These are phyloP conservation scores for Batillaria attramentaria DNA, from an alignment of 1,140 invertebrate genomes.

Conservation along the genomic window DNA sequence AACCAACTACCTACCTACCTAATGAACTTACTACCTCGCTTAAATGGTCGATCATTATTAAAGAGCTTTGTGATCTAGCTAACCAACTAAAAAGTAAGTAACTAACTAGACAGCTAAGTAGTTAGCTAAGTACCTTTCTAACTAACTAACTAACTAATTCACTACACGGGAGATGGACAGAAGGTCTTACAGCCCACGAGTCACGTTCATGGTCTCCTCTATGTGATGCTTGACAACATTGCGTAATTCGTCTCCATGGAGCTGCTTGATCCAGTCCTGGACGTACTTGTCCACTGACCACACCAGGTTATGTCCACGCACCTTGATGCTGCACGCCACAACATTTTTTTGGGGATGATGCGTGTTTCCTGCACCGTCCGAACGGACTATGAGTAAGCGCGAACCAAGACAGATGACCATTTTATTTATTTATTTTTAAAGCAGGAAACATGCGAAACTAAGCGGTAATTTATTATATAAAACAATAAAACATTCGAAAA, in stretches of 20 bases:
- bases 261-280: constrained; percentile 49
- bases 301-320: constrained; percentile 59
- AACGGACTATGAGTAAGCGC: not conserved
- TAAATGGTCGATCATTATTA: too few relatives aligned
- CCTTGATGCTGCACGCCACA: constrained; percentile 44
- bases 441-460: not conserved
- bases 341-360: too few relatives aligned
- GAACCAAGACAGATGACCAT: not conserved
- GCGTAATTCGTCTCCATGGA: constrained; percentile 35
- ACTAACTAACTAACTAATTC: too few relatives aligned
- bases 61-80: too few relatives aligned
- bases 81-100: too few relatives aligned
- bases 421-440: not conserved
- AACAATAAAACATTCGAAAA: not conserved
- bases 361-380: not conserved
- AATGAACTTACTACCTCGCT: too few relatives aligned
- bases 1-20: too few relatives aligned
- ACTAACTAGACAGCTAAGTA: too few relatives aligned
- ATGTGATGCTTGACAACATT: constrained; percentile 48
- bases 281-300: constrained; percentile 45
- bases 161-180: too few relatives aligned
- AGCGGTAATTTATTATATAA: not conserved
- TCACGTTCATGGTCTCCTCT: constrained; percentile 42
- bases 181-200: constrained; percentile 59
- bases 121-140: too few relatives aligned